Conservation (phyloP, 2,888 invertebrate genomes). For the Erebia ligea region DNA sequence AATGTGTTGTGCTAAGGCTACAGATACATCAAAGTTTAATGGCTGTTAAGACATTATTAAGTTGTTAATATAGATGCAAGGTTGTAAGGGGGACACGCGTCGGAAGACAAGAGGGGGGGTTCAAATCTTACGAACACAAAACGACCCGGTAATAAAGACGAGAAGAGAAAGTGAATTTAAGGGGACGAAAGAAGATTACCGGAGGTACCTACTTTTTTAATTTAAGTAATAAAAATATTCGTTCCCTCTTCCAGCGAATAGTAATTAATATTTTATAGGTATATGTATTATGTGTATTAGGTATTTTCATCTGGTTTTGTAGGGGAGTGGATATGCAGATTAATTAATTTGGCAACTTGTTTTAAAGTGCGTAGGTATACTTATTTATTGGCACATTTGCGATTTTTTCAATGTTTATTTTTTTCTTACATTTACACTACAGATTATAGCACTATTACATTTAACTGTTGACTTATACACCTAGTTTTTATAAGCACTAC, state of each 20-base stretch:
- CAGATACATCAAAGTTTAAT: slow-evolving; percentile 56
- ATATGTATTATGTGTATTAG: too few relatives aligned
- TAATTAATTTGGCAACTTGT: not conserved
- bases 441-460: slow-evolving; percentile 3
- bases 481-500: slow-evolving; percentile 32
- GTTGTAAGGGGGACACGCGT: slow-evolving; percentile 75
- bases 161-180: slow-evolving; percentile 86
- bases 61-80: slow-evolving; percentile 58
- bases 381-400: not conserved
- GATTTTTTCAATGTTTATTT: not conserved
- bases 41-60: slow-evolving; percentile 70
- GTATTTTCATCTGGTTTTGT: slow-evolving; percentile 25
- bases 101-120: slow-evolving; percentile 73
- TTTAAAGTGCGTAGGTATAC: not conserved
- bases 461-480: slow-evolving; percentile 18
- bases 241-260: slow-evolving; percentile 43
- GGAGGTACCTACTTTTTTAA: slow-evolving; percentile 75
- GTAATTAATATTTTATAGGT: slow-evolving; percentile 45
- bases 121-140: slow-evolving; percentile 84
- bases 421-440: not conserved
- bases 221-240: slow-evolving; percentile 75
- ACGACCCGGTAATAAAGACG: slow-evolving; percentile 84
- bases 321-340: slow-evolving; percentile 14
- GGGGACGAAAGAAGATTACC: slow-evolving; percentile 81
- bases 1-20: slow-evolving; percentile 63